phyloP scores from a whole-genome alignment of 2,888 invertebrate genomes.

The Ernsta delagoae region DNA sequence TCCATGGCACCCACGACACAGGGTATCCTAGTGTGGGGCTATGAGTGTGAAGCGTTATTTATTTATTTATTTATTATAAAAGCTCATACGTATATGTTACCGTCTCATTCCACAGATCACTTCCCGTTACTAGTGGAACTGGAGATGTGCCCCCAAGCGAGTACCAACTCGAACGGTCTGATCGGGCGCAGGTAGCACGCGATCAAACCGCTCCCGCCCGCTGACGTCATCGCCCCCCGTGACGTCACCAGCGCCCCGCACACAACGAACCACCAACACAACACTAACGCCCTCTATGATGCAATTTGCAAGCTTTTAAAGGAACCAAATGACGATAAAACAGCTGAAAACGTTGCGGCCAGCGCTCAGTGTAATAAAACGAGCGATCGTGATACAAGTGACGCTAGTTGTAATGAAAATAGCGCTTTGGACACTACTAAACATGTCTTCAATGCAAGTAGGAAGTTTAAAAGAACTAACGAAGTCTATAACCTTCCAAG shows the following conservation, averaged over 20 bases:
- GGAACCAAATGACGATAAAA: not conserved
- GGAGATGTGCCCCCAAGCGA: slow-evolving; percentile 93
- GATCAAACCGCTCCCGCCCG: slow-evolving; percentile 27
- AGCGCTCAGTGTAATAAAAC: not conserved
- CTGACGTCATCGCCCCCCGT: slow-evolving; percentile 45
- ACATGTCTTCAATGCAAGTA: not conserved
- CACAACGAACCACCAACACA: not conserved
- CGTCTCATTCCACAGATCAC: slow-evolving; percentile 87
- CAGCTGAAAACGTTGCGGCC: not conserved
- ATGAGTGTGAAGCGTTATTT: too few species aligned
- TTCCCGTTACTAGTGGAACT: slow-evolving; percentile 96
- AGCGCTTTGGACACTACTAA: not conserved
- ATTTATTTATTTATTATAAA: too few species aligned
- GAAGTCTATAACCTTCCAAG: not conserved
- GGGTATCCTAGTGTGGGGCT: too few species aligned
- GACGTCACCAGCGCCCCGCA: slow-evolving; percentile 7
- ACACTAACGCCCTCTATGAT: not conserved
- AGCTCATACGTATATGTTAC: too few species aligned
- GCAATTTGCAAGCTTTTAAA: not conserved
- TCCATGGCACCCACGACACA: too few species aligned
- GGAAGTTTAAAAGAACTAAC: not conserved
- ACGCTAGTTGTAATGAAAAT: not conserved
- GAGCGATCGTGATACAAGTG: not conserved
- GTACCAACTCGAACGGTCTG: slow-evolving; percentile 90
- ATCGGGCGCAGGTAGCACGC: slow-evolving; percentile 93